These are phyloP conservation scores for Helicolenus hilgendorfi DNA, from an alignment of 2,797 vertebrate species.

Conservation along the genomic window DNA sequence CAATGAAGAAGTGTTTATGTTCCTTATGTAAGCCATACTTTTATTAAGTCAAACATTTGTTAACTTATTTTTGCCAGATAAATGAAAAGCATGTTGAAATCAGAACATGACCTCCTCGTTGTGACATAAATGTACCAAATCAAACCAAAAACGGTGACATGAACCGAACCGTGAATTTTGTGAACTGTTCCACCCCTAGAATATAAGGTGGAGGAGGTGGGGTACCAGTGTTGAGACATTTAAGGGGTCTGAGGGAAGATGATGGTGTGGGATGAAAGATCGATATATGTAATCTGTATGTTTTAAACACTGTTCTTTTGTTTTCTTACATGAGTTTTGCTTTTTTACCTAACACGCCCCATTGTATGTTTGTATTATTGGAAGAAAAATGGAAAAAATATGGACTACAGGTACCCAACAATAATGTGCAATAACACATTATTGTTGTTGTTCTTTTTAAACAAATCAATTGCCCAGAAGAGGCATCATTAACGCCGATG, in stretches of 20 bases:
- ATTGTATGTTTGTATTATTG: background rate
- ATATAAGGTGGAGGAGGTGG: background rate
- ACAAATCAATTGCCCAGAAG: background rate
- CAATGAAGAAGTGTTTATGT: too few species aligned
- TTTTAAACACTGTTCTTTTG: background rate
- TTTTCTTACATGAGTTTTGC: background rate
- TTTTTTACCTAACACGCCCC: background rate
- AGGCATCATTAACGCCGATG: background rate
- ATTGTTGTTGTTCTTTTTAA: background rate
- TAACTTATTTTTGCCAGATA: too few species aligned
- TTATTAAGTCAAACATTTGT: too few species aligned
- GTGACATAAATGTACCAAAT: too few species aligned
- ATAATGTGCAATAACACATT: background rate
- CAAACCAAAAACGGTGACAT: too few species aligned
- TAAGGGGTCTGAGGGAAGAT: background rate
- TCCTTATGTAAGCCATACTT: too few species aligned
- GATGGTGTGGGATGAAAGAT: background rate
- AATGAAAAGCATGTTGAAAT: too few species aligned
- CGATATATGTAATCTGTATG: background rate
- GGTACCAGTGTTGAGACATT: background rate
- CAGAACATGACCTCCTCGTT: too few species aligned
- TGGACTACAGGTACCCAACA: background rate
- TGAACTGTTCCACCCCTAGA: too few species aligned
- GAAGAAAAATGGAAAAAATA: background rate
- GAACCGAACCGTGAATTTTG: too few species aligned